phyloP scores from a whole-genome alignment of 2,888 invertebrate genomes.

The Rosalia funebris region DNA sequence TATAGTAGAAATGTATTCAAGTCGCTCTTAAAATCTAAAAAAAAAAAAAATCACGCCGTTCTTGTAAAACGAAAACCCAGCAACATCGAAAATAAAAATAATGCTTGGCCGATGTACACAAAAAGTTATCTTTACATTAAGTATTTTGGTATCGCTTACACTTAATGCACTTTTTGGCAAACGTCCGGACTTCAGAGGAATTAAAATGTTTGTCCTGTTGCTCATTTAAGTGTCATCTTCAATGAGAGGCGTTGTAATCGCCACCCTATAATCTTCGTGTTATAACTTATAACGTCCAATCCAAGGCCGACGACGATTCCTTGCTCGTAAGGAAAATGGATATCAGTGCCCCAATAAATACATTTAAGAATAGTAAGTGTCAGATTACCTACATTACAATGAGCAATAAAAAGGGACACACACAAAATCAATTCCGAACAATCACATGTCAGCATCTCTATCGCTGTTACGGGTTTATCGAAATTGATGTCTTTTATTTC shows the following conservation, averaged over 20 bases:
- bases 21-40: too few relatives aligned
- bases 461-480: conserved; percentile 3
- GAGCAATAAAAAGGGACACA: conserved; percentile 17
- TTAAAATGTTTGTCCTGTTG: not conserved
- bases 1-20: too few relatives aligned
- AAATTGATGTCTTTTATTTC: conserved; percentile 17
- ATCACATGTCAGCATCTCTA: conserved; percentile 15
- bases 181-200: not conserved
- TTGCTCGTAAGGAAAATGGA: not conserved
- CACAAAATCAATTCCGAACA: conserved; percentile 12
- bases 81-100: too few relatives aligned
- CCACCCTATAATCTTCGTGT: not conserved
- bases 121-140: too few relatives aligned
- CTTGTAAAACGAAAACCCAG: too few relatives aligned
- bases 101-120: too few relatives aligned
- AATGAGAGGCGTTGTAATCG: not conserved
- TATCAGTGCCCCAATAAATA: conserved; percentile 15
- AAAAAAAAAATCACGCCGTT: too few relatives aligned
- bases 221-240: not conserved
- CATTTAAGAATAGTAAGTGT: conserved; percentile 14
- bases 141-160: too few relatives aligned
- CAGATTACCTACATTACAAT: conserved; percentile 18
- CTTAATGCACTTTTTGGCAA: not conserved
- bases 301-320: not conserved
- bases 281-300: too few relatives aligned